Base-by-base conservation (phyloP, 2,888 invertebrate genomes). In the Saturnia japonica region DNA sequence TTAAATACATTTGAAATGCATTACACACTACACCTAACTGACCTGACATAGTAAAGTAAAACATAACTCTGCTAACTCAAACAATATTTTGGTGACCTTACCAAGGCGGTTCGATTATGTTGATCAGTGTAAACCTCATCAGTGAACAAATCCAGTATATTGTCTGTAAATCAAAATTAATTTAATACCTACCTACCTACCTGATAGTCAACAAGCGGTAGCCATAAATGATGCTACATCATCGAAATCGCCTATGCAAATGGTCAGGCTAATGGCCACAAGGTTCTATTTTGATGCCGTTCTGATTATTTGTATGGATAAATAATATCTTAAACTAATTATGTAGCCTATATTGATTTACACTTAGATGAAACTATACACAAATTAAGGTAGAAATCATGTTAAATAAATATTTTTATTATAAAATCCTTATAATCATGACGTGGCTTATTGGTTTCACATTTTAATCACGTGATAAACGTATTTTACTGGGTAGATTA, bases 261-360 rank as follows among this genome's bases (percentile, higher is more conserved):
- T 60, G 28, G 57, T n/a, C n/a, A n/a, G 57, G 28, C 28, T 60
- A 25, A n/a, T n/a, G n/a, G n/a, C 57, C 28, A 60, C 57, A 60
- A 60, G 57, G 57, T 60, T 60, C 25, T 14, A 60, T 12, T 28
- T 28, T 60, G 57, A 16, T 14, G 25, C 57, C 54, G 28, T 60
- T 60, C 6, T 60, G 19, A 28, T 28, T 60, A 60, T 28, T 28
- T 2, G 0, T 60, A 60, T 28, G 22, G 22, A 54, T 22, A 54
- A n/a, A 22, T 28, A 28, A 28, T 14, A 28, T 60, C 9, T 14
- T 60, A 60, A 60, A 60, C 16, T 14, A 22, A 54, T 54, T 11
- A n/a, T n/a, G n/a, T n/a, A 51, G n/a, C 9, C 51, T 9, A 3
- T 51, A 51, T 51, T 51, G 9, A 51, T n/a, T 22, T n/a, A 9